Conservation (phyloP, 2,113 vertebrate species). For the Cavia aperea region DNA sequence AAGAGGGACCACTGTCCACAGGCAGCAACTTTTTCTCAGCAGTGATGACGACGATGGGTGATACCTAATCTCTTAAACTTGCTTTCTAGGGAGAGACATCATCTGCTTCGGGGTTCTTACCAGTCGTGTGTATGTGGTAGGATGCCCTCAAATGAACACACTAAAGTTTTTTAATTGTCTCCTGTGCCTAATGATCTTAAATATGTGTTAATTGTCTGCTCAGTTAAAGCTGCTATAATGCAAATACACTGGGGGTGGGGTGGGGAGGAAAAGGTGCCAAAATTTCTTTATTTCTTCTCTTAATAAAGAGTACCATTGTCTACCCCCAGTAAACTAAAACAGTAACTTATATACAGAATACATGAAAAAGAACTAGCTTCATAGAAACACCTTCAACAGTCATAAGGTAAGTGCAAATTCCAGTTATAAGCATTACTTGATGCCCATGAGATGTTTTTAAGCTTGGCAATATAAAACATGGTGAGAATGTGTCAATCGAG, state of each 20-base stretch:
- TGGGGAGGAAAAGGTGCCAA: not conserved
- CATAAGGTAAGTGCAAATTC: not conserved
- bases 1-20: constrained; percentile 78
- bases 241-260: constrained; percentile 49
- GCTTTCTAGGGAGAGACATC: constrained; percentile 63
- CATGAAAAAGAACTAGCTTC: not conserved
- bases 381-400: not conserved
- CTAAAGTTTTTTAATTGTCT: constrained; percentile 71
- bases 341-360: not conserved
- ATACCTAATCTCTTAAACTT: constrained; percentile 55
- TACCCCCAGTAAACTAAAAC: not conserved
- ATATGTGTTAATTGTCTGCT: constrained; percentile 69
- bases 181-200: constrained; percentile 64
- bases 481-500: not conserved
- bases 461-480: not conserved
- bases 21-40: constrained; percentile 89
- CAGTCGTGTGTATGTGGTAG: constrained; percentile 51
- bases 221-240: constrained; percentile 64
- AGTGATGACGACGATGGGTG: constrained; percentile 72
- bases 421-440: not conserved
- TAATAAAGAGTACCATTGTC: not conserved
- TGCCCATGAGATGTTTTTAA: not conserved
- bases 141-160: constrained; percentile 64
- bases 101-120: constrained; percentile 63
- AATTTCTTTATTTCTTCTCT: constrained; percentile 5